A percentile compares a stretch with the other conserved stretches of the same genome.
These are phyloP conservation scores for Scelioninae gen. 1 DNA, from an alignment of 2,888 invertebrate species.

Conservation along the genomic window DNA sequence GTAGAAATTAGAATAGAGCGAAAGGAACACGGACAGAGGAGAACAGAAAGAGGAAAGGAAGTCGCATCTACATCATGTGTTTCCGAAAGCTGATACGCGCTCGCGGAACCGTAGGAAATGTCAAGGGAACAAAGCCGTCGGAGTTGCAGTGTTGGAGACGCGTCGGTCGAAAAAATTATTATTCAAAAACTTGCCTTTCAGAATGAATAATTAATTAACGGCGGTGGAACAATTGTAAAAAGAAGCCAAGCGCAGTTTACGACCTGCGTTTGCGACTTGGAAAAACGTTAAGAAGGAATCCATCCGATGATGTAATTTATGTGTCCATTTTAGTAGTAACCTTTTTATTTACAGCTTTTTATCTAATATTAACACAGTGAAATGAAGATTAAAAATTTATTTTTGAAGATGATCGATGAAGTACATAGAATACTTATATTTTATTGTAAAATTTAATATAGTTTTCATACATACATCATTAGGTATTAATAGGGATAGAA, in stretches of 20 bases:
- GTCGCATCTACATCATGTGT: constrained; percentile 57
- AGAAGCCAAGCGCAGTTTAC: constrained; percentile 59
- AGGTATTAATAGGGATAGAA: no score
- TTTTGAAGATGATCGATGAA: no score
- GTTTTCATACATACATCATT: no score
- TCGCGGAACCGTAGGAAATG: constrained; percentile 56
- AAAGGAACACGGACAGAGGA: constrained; percentile 53
- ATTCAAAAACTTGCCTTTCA: constrained; percentile 60
- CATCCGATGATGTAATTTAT: constrained; percentile 25
- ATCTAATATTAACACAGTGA: no score
- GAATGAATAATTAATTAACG: constrained; percentile 66
- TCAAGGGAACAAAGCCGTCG: constrained; percentile 54
- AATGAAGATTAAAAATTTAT: no score
- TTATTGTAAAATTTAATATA: no score
- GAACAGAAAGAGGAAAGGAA: constrained; percentile 64
- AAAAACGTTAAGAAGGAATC: constrained; percentile 24
- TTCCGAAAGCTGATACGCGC: constrained; percentile 58
- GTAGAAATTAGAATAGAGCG: constrained; percentile 66
- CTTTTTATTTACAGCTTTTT: no score
- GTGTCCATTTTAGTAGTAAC: no score
- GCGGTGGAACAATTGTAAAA: constrained; percentile 59
- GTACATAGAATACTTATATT: no score
- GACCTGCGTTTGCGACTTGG: constrained; percentile 24
- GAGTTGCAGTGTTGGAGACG: constrained; percentile 19
- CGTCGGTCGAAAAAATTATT: constrained; percentile 59